Evolutionary conservation across 2,797 vertebrate genomes (phyloP), one percentile per base, ranked within the genome.

Genomic region (Onychomys leucogaster): DNA sequence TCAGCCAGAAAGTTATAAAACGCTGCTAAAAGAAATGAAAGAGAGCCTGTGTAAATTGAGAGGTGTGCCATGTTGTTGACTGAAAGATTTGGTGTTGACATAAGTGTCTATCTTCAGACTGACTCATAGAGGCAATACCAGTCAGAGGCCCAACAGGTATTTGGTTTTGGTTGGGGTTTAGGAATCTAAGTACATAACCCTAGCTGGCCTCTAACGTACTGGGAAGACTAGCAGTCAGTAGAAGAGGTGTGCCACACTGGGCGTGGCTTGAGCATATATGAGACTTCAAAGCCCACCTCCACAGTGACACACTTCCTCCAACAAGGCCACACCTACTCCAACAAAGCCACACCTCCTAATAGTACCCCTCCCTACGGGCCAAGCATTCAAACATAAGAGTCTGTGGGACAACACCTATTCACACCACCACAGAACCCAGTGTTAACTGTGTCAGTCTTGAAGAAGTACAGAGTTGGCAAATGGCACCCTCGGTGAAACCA

Each of bases 401-500:
- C 34, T n/a, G 67, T 69, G 6, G 34, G 16, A 16, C 67, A 16
- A 19, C 19, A 3, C 67, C 67, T n/a, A 1, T 69, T 69, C 67
- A n/a, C 19, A 69, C 34, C 16, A 71, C 17, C 67, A 37, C 7
- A 37, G n/a, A 19, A 71, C 52, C 34, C 57, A 71, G 11, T 52
- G 43, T 80, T 80, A 85, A 77, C 49, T 41, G 34, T 76, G 69
- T 49, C 55, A 57, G 32, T 78, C 52, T 92, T 96, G 55, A 61
- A 77, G 95, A 77, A 87, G 67, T 61, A 61, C 75, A 71, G n/a
- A 93, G 37, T 49, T 83, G 90, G 76, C 37, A 25, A 29, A 87
- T 13, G 76, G 69, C 67, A 69, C 52, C 23, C 87, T 92, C 21
- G n/a, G 59, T 95, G 89, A 71, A 57, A n/a, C 63, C 43, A 96